Evolutionary conservation across 1,140 invertebrate species (phyloP).

Genomic region (Drosophila sucinea): DNA sequence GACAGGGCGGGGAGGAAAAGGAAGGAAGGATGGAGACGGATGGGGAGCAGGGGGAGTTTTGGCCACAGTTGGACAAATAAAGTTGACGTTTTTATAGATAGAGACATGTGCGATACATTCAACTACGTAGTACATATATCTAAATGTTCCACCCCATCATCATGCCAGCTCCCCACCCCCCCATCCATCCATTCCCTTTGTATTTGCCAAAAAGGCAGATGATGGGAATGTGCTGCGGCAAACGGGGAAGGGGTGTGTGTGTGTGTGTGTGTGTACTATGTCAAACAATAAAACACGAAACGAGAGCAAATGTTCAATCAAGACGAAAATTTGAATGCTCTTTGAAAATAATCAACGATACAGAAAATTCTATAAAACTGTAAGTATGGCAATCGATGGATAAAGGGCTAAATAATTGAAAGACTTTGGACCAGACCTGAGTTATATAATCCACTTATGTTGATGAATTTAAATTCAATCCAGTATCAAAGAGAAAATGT

Average conservation of each 20-base stretch:
- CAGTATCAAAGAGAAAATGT: too few species aligned
- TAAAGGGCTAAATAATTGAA: too few species aligned
- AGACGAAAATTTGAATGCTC: conserved; percentile 58
- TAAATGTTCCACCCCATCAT: conserved; percentile 37
- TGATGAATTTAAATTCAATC: too few species aligned
- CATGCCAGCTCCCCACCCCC: conserved; percentile 10
- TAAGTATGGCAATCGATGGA: background rate
- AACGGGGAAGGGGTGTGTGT: background rate
- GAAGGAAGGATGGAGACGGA: conserved; percentile 1
- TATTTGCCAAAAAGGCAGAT: conserved; percentile 31
- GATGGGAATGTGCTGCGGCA: conserved; percentile 38
- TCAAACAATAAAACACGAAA: conserved; percentile 71
- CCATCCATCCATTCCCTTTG: background rate
- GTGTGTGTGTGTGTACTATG: conserved; percentile 25
- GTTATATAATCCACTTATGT: too few species aligned
- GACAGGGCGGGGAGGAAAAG: conserved; percentile 12
- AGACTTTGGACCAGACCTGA: too few species aligned
- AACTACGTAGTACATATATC: conserved; percentile 48
- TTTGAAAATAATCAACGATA: conserved; percentile 25
- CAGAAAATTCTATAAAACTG: background rate
- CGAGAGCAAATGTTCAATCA: conserved; percentile 35
- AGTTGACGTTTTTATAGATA: conserved; percentile 79
- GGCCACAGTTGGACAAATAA: conserved; percentile 72
- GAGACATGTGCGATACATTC: conserved; percentile 67
- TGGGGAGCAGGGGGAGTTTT: conserved; percentile 16